A percentile compares a stretch with the other conserved stretches of the same genome.
Conservation (phyloP, 2,113 vertebrate genomes). For the Argyrosomus japonicus region DNA sequence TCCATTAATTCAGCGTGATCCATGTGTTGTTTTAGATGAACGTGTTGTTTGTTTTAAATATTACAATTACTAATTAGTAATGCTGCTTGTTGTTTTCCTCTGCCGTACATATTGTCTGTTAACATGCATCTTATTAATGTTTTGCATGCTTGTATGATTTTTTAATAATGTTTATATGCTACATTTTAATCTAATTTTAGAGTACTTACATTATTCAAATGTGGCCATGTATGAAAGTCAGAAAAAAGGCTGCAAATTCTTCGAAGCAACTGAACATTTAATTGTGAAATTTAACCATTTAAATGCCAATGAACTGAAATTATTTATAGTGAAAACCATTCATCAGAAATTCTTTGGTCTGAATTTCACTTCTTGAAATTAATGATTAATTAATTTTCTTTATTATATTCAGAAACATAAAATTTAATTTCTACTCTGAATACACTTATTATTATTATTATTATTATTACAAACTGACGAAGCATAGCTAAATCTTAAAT, state of each 20-base stretch:
- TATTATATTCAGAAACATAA: no score
- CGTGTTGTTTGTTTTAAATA: conserved; percentile 32
- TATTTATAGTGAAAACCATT: neutral
- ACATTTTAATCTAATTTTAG: neutral
- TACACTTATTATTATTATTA: no score
- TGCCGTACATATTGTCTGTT: neutral
- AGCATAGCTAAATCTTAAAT: neutral
- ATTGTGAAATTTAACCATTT: neutral
- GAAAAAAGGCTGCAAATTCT: neutral
- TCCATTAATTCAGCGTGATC: conserved; percentile 47
- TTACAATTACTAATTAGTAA: conserved; percentile 22
- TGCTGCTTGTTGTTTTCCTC: neutral
- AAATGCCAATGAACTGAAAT: neutral
- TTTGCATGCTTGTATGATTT: neutral
- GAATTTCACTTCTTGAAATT: neutral
- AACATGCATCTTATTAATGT: conserved; percentile 6
- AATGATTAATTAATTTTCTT: neutral
- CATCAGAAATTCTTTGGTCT: no score
- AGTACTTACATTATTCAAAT: neutral
- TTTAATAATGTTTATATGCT: neutral
- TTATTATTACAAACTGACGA: neutral
- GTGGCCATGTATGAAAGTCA: neutral
- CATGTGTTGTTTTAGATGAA: conserved; percentile 23
- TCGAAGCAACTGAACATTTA: no score
- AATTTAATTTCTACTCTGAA: no score